These are phyloP conservation scores for Myripristis murdjan DNA, from an alignment of 2,797 vertebrate genomes.

Conservation along the genomic window DNA sequence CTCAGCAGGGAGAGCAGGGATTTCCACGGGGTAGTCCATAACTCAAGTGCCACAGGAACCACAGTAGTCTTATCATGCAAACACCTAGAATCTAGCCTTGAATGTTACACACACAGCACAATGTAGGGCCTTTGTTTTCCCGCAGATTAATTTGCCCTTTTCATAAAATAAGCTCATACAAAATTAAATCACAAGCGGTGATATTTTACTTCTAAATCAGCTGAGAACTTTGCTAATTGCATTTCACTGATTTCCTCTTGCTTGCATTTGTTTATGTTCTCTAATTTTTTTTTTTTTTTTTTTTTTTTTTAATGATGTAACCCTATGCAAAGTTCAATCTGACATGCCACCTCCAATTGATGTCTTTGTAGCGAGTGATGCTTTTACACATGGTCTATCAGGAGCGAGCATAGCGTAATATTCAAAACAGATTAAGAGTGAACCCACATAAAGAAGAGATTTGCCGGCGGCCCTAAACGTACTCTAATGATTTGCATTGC, in stretches of 20 bases:
- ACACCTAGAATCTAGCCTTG: slow-evolving; percentile 54
- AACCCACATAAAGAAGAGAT: slow-evolving; percentile 72
- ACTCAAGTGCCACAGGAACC: slow-evolving; percentile 89
- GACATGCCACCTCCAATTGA: slow-evolving; percentile 67
- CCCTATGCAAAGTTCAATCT: slow-evolving; percentile 72
- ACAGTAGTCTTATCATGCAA: slow-evolving; percentile 63
- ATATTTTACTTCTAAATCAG: slow-evolving; percentile 62
- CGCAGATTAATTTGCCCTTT: slow-evolving; percentile 42
- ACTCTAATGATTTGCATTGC: slow-evolving; percentile 84
- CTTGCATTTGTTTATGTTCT: slow-evolving; percentile 45
- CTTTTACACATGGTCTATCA: slow-evolving; percentile 63
- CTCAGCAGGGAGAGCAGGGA: slow-evolving; percentile 93
- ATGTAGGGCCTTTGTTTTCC: slow-evolving; percentile 30
- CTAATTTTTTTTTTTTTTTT: slow-evolving; percentile 45
- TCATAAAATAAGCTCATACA: slow-evolving; percentile 36
- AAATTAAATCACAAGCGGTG: slow-evolving; percentile 36
- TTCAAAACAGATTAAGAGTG: slow-evolving; percentile 76
- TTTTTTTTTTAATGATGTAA: slow-evolving; percentile 71
- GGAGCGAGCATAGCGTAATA: slow-evolving; percentile 60
- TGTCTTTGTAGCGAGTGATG: slow-evolving; percentile 63
- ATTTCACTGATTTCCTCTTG: slow-evolving; percentile 58
- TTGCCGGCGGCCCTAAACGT: slow-evolving; percentile 72
- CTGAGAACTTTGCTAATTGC: slow-evolving; percentile 66
- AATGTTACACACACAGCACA: slow-evolving; percentile 46
- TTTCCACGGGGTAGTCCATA: slow-evolving; percentile 95